phyloP scores from a whole-genome alignment of 2,888 invertebrate species.

The Gari tellinella region DNA sequence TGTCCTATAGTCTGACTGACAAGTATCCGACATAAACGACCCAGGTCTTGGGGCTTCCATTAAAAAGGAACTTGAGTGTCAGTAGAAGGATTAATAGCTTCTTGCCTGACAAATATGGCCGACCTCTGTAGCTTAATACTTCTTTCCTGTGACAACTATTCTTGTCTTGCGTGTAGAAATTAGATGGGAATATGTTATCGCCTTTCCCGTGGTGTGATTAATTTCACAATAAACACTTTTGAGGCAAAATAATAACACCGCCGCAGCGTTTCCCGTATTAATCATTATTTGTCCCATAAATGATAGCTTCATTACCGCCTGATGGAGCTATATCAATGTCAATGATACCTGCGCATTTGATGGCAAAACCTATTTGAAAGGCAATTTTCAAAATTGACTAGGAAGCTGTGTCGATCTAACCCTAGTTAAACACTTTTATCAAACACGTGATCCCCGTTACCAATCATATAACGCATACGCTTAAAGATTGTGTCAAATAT shows the following conservation, averaged over 20 bases:
- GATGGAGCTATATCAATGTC: not conserved
- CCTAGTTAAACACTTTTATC: no score
- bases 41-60: not conserved
- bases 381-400: no score
- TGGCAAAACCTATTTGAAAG: no score
- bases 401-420: no score
- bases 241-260: constrained; percentile 2
- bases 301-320: constrained; percentile 13
- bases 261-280: constrained; percentile 3
- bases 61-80: constrained; percentile 56
- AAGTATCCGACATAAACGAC: constrained; percentile 25
- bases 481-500: no score
- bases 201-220: constrained; percentile 49
- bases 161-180: constrained; percentile 41
- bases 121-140: constrained; percentile 52
- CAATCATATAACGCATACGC: no score
- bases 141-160: constrained; percentile 60
- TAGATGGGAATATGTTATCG: constrained; percentile 57
- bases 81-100: constrained; percentile 49
- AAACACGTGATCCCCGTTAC: no score
- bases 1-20: constrained; percentile 34
- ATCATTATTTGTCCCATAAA: constrained; percentile 8
- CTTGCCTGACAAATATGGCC: constrained; percentile 57
- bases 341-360: constrained; percentile 1
- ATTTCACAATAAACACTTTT: constrained; percentile 29